Evolutionary conservation across 2,797 vertebrate genomes (phyloP).

Genomic region (Catharus ustulatus): DNA sequence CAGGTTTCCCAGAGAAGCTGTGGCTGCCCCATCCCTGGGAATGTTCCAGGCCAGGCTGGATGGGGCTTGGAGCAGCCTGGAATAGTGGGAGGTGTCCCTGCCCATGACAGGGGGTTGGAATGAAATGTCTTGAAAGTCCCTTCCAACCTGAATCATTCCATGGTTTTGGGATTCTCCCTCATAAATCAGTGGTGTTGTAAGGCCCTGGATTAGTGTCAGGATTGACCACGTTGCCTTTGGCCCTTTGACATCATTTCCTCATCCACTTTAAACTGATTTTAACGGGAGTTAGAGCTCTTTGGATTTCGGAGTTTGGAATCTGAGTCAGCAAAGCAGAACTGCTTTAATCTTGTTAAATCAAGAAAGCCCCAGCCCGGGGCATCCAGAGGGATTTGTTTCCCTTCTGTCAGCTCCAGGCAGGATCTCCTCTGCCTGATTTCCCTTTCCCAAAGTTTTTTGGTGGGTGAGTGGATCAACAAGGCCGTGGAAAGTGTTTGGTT

Average conservation of each 20-base stretch:
- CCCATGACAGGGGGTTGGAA: background rate
- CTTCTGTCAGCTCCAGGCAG: background rate
- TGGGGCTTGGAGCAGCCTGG: accelerated
- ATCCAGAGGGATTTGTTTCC: background rate
- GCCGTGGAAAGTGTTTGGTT: accelerated
- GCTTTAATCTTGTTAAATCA: background rate
- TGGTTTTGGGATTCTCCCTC: background rate
- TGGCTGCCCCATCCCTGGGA: background rate
- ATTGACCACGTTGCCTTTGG: background rate
- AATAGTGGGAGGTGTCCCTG: background rate
- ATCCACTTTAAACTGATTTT: background rate
- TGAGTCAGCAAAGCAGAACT: background rate
- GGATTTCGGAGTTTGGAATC: background rate
- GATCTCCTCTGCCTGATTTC: background rate
- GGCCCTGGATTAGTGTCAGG: background rate
- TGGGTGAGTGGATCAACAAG: accelerated
- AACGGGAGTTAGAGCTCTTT: background rate
- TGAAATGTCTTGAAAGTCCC: accelerated
- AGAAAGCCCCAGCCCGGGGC: background rate
- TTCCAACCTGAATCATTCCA: background rate
- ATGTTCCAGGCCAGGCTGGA: accelerated
- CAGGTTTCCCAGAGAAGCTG: accelerated
- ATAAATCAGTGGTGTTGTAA: background rate
- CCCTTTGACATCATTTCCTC: background rate
- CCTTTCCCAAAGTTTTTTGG: background rate